A percentile compares a stretch with the other conserved stretches of the same genome.
Evolutionary conservation across 35 echinoderm and acorn worm species (phyloP).

Genomic region (Heliocidaris erythrogramma): DNA sequence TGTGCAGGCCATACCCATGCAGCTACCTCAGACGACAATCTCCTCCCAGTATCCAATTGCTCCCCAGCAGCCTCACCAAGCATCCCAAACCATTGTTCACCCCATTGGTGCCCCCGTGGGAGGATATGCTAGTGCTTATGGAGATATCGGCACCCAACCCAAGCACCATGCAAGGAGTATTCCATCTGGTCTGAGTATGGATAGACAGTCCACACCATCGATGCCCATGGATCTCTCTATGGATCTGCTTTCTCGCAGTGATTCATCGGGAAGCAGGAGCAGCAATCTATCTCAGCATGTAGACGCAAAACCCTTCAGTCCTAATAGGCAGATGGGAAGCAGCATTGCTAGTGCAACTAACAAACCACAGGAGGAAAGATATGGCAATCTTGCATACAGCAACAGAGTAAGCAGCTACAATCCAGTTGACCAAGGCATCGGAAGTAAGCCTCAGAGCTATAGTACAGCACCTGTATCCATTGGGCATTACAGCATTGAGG

Average conservation of each 20-base stretch:
- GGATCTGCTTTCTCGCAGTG: constrained; percentile 30
- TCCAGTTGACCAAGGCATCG: background rate
- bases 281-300: constrained; percentile 84
- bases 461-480: constrained; percentile 40
- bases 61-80: background rate
- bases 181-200: background rate
- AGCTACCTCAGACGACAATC: constrained; percentile 39
- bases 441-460: constrained; percentile 44
- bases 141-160: background rate
- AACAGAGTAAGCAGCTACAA: constrained; percentile 48
- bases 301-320: constrained; percentile 90
- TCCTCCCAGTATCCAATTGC: constrained; percentile 36
- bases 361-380: constrained; percentile 25
- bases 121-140: constrained; percentile 19
- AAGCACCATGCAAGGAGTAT: constrained; percentile 53
- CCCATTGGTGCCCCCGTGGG: constrained; percentile 34
- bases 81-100: constrained; percentile 25
- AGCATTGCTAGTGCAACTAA: constrained; percentile 46
- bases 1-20: constrained; percentile 44
- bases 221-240: constrained; percentile 28
- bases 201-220: constrained; percentile 37
- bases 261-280: constrained; percentile 46
- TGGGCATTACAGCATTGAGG: constrained; percentile 15
- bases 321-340: constrained; percentile 60
- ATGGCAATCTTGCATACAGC: constrained; percentile 41